Percentiles rank a stretch among this genome's conserved stretches.
Conservation (phyloP, 2,113 vertebrate genomes). For the Ornithorhynchus anatinus region DNA sequence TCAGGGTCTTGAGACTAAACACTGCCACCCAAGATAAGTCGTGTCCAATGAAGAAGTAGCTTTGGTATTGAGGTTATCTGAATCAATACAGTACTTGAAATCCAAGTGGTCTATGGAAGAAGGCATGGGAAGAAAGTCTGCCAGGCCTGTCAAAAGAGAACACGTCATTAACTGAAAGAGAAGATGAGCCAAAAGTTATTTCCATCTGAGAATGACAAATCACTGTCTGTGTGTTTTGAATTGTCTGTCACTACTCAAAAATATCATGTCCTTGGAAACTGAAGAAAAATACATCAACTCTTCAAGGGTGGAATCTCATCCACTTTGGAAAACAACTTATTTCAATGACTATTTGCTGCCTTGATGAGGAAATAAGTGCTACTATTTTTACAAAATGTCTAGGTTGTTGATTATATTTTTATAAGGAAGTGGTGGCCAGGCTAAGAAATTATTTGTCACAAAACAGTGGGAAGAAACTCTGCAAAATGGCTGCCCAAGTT, state of each 20-base stretch:
- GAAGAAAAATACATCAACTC: slow-evolving; percentile 17
- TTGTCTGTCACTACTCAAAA: slow-evolving; percentile 11
- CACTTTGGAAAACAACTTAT: not conserved
- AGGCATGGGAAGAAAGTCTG: not conserved
- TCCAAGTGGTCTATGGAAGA: not conserved
- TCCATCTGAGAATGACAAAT: not conserved
- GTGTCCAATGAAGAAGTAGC: too few relatives aligned
- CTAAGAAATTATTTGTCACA: slow-evolving; percentile 34
- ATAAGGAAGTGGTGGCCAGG: slow-evolving; percentile 13
- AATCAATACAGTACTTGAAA: too few relatives aligned
- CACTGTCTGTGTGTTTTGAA: not conserved
- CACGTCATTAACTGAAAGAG: not conserved
- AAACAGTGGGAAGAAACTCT: not conserved
- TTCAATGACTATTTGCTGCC: slow-evolving; percentile 40
- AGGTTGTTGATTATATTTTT: too few relatives aligned
- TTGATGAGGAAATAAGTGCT: slow-evolving; percentile 27
- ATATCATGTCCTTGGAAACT: not conserved
- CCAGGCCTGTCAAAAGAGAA: not conserved
- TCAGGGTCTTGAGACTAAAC: too few relatives aligned
- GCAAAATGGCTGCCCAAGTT: slow-evolving; percentile 6
- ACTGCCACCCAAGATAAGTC: too few relatives aligned
- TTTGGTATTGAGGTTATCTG: too few relatives aligned
- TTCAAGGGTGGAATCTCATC: not conserved
- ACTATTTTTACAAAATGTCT: too few relatives aligned
- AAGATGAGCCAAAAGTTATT: not conserved